Base-by-base conservation (phyloP, 1,140 invertebrate genomes). In the Solenopsis fugax region DNA sequence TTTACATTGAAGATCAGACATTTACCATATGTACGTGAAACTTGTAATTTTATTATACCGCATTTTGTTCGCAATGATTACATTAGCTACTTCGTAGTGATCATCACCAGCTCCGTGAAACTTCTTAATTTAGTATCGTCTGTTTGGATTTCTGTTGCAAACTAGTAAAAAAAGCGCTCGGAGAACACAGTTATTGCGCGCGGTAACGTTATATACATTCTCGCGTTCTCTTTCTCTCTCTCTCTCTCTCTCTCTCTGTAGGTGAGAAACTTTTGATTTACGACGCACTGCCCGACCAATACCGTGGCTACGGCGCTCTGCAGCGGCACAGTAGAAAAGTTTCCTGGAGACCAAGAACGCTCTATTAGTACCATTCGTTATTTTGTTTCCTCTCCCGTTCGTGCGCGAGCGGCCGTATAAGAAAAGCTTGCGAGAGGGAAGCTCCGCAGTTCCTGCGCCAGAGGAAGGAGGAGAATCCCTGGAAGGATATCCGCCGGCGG, bases 321-420 rank as follows among this genome's bases (percentile, higher is more conserved):
- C 29, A 64, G 9, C 24, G 60, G 54, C 67, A 82, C 64, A 71
- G 60, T 58, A 75, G 86, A 84, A 88, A 92, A 92, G 89, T 92
- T 92, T 92, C 34, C 45, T 75, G 73, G 80, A 82, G 85, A 89
- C 91, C 87, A 60, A 85, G 87, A 92, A 89, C 91, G 87, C 89
- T 92, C 91, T 92, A 92, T 92, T 92, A 92, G 91, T 88, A 85
- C 86, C 91, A 92, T 92, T 92, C 88, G 88, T 92, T 92, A 92
- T 92, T 92, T 92, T 88, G 86, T 89, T 90, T 87, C 91, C 78
- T 71, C 54, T 50, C 52, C 12, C 52, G 72, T 54, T 71, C 82
- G 37, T 65, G 48, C 24, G 50, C 71, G 75, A 4, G 52, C 60
- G 72, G 50, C 12, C 41, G 65, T 72, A 86, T 77, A 90, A 89